Percentiles rank a stretch among this genome's conserved stretches.
Evolutionary conservation across 92 coral and sea anemone genomes (phyloP).

Genomic region (Muricea muricata): DNA sequence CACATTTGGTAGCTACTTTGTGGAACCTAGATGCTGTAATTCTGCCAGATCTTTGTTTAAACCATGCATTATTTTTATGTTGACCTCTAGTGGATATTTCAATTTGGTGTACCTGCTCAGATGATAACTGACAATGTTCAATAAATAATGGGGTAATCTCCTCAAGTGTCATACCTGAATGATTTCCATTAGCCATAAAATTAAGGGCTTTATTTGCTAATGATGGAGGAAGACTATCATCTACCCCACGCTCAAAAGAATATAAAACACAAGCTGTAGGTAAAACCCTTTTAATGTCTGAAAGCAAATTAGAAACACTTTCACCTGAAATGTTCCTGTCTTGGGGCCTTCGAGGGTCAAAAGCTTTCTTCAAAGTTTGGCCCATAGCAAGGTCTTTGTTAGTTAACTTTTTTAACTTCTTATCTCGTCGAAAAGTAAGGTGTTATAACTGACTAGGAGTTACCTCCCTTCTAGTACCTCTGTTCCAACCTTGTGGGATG

Average conservation of each 20-base stretch:
- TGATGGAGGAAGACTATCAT: background rate
- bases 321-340: constrained; percentile 65
- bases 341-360: constrained; percentile 26
- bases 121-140: constrained; percentile 20
- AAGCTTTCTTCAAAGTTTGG: too few species aligned
- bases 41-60: constrained; percentile 28
- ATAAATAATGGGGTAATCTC: constrained; percentile 8
- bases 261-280: constrained; percentile 57
- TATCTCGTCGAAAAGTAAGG: background rate
- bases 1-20: constrained; percentile 44
- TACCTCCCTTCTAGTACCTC: constrained; percentile 1
- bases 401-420: too few species aligned
- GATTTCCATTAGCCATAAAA: background rate
- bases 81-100: constrained; percentile 37
- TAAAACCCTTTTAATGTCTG: constrained; percentile 18
- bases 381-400: too few species aligned
- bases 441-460: background rate
- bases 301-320: constrained; percentile 55
- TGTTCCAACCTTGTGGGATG: constrained; percentile 34
- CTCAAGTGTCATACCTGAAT: background rate
- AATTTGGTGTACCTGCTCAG: background rate
- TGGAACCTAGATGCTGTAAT: constrained; percentile 42
- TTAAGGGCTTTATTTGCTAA: too few species aligned
- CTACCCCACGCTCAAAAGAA: background rate
- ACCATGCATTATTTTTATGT: constrained; percentile 12